A percentile compares a stretch with the other conserved stretches of the same genome.
phyloP scores from a whole-genome alignment of 2,888 invertebrate genomes.

The Eilema sororculum region DNA sequence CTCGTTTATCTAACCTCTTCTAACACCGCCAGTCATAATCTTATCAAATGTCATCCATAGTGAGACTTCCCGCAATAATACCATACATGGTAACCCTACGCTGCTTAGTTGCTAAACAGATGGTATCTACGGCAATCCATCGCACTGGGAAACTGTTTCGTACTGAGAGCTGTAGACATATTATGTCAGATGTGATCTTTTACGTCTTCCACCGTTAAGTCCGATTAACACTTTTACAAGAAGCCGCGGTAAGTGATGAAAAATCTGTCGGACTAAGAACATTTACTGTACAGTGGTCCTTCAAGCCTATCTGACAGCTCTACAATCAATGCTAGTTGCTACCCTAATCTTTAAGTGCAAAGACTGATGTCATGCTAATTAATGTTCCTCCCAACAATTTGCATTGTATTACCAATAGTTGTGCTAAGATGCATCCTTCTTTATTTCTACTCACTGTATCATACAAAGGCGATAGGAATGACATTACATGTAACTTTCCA shows the following conservation, averaged over 20 bases:
- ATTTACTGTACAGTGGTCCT: too few relatives aligned
- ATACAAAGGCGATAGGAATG: neutral
- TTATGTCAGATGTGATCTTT: constrained; percentile 35
- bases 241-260: neutral
- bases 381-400: too few relatives aligned
- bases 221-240: neutral
- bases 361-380: too few relatives aligned
- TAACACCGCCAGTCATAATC: constrained; percentile 23
- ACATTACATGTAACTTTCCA: too few relatives aligned
- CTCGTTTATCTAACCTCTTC: constrained; percentile 11
- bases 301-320: too few relatives aligned
- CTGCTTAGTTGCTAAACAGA: constrained; percentile 40
- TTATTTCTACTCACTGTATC: neutral
- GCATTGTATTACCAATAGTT: too few relatives aligned
- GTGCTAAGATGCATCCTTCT: neutral
- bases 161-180: constrained; percentile 27
- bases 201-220: constrained; percentile 20
- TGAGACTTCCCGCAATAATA: constrained; percentile 30
- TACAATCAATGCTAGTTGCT: too few relatives aligned
- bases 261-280: neutral
- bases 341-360: too few relatives aligned
- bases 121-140: constrained; percentile 43
- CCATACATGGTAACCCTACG: constrained; percentile 39
- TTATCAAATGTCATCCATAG: neutral
- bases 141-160: constrained; percentile 47